These are phyloP conservation scores for Temnothorax curvispinosus DNA, from an alignment of 1,140 invertebrate genomes.

Conservation along the genomic window DNA sequence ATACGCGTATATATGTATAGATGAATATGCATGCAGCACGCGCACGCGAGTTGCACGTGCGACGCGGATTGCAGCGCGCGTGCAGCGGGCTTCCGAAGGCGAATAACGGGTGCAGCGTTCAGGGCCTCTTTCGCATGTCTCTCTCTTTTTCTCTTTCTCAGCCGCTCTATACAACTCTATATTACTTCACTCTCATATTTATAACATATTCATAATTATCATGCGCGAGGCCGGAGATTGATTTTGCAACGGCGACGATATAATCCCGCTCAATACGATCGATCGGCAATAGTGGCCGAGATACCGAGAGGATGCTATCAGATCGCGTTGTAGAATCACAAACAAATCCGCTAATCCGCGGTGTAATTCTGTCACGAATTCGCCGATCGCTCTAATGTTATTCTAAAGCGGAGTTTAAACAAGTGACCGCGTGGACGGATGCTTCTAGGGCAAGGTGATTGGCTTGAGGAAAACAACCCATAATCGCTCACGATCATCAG, in stretches of 20 bases:
- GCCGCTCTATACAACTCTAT: slow-evolving; percentile 63
- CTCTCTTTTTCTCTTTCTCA: slow-evolving; percentile 58
- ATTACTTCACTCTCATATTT: slow-evolving; percentile 79
- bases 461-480: slow-evolving; percentile 1
- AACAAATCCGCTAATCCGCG: background rate
- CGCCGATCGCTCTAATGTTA: slow-evolving; percentile 4
- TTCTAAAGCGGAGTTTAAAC: slow-evolving; percentile 4
- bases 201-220: slow-evolving; percentile 85
- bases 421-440: background rate
- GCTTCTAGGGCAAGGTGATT: slow-evolving; percentile 28
- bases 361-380: slow-evolving; percentile 53
- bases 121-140: slow-evolving; percentile 64
- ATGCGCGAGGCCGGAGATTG: slow-evolving; percentile 74
- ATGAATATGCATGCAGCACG: background rate
- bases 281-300: background rate
- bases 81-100: slow-evolving; percentile 78
- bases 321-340: background rate
- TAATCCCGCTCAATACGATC: slow-evolving; percentile 24
- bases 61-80: background rate
- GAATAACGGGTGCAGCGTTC: slow-evolving; percentile 77
- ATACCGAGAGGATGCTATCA: slow-evolving; percentile 22
- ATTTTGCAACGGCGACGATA: slow-evolving; percentile 67
- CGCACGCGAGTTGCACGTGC: background rate
- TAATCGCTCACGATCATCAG: background rate
- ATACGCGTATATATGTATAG: background rate